phyloP scores from a whole-genome alignment of 2,797 vertebrate genomes.

The Macroramphosus scolopax region DNA sequence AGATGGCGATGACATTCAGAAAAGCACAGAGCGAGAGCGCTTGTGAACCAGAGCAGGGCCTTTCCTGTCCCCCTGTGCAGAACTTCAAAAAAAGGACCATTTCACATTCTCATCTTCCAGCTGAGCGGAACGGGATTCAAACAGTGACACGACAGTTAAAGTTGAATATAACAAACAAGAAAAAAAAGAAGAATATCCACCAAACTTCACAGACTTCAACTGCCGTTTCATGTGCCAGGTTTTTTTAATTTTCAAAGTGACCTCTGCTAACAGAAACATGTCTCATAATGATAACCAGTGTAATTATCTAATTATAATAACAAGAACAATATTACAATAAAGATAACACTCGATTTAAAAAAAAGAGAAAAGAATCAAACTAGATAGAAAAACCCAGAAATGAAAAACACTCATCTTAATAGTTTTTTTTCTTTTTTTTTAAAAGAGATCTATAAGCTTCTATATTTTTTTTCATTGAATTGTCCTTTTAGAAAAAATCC shows the following conservation, averaged over 20 bases:
- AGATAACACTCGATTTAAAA: slow-evolving; percentile 78
- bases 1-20: slow-evolving; percentile 73
- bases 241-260: slow-evolving; percentile 81
- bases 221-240: slow-evolving; percentile 77
- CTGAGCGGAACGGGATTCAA: slow-evolving; percentile 54
- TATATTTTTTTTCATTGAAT: slow-evolving; percentile 76
- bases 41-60: slow-evolving; percentile 58
- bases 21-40: slow-evolving; percentile 48
- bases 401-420: slow-evolving; percentile 79
- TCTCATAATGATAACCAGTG: slow-evolving; percentile 81
- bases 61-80: slow-evolving; percentile 59
- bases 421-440: slow-evolving; percentile 65
- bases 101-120: slow-evolving; percentile 65
- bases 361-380: slow-evolving; percentile 69
- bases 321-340: slow-evolving; percentile 87
- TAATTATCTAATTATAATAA: slow-evolving; percentile 85
- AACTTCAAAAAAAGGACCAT: slow-evolving; percentile 45
- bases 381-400: slow-evolving; percentile 80
- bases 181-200: slow-evolving; percentile 44
- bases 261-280: slow-evolving; percentile 82
- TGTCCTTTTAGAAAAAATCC: slow-evolving; percentile 68
- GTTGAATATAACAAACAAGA: slow-evolving; percentile 36
- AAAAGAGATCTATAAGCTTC: slow-evolving; percentile 81
- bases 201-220: slow-evolving; percentile 70
- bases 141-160: slow-evolving; percentile 57